phyloP scores from a whole-genome alignment of 2,888 invertebrate genomes.

The Drosophila nigricruria region DNA sequence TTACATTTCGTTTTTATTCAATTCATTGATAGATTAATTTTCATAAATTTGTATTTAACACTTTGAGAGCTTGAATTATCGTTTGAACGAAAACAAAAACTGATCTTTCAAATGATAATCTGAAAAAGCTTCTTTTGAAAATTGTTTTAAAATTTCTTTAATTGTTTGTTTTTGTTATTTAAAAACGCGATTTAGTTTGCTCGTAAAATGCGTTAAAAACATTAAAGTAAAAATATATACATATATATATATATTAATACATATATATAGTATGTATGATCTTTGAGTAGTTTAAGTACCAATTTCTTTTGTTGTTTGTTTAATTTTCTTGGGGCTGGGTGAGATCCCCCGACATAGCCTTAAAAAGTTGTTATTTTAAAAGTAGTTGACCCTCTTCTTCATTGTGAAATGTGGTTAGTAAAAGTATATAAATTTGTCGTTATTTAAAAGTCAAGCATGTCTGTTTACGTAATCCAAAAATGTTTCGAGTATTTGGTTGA shows the following conservation, averaged over 20 bases:
- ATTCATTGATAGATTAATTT: constrained; percentile 54
- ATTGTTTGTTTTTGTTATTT: constrained; percentile 50
- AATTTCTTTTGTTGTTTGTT: constrained; percentile 38
- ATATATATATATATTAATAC: constrained; percentile 40
- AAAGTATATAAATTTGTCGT: constrained; percentile 61
- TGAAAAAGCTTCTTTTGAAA: constrained; percentile 58
- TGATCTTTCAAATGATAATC: constrained; percentile 43
- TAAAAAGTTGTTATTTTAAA: constrained; percentile 68
- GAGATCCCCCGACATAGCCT: constrained; percentile 39
- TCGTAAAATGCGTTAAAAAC: constrained; percentile 79
- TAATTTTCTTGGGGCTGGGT: constrained; percentile 21
- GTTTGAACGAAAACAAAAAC: constrained; percentile 20
- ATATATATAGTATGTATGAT: constrained; percentile 30
- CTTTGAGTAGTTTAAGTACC: constrained; percentile 49
- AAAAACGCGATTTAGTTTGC: constrained; percentile 64
- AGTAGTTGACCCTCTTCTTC: constrained; percentile 45
- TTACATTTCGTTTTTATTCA: constrained; percentile 76
- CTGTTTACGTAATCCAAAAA: constrained; percentile 33
- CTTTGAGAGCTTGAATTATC: constrained; percentile 20
- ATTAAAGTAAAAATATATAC: constrained; percentile 70
- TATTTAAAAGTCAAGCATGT: constrained; percentile 57
- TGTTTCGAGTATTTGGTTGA: constrained; percentile 23
- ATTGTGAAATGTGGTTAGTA: constrained; percentile 48
- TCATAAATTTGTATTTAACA: constrained; percentile 36
- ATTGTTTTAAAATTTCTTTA: constrained; percentile 55